Evolutionary conservation across 2,797 vertebrate species (phyloP), one percentile per base, ranked within the genome.

Genomic region (Diceros bicornis): DNA sequence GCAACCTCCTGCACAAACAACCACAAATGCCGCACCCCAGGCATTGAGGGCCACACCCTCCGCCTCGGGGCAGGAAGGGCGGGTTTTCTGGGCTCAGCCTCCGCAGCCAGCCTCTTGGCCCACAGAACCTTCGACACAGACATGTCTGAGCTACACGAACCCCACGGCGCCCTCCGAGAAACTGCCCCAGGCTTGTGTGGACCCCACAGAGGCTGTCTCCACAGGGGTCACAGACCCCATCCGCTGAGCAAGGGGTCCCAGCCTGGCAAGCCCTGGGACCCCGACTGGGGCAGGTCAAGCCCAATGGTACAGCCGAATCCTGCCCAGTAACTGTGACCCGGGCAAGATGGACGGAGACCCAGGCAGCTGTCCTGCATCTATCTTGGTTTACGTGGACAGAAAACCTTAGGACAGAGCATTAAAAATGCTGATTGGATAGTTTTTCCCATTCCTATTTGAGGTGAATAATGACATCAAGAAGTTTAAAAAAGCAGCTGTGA

Each of bases 1-100:
- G 32, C n/a, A 57, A 52, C 20, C 55, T n/a, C 41, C 66, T 37
- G 61, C 47, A 87, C 55, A 98, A 98, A 98, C 96, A 98, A 95
- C 75, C 2, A 92, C 88, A 98, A 74, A 93, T 17, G 44, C 89
- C 77, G 94, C 96, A 18, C 32, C 88, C n/a, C 50, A 34, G 12
- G 21, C 61, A 4, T 5, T 41, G 78, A 59, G 79, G 44, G 68
- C 90, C 79, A 83, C 90, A 62, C 68, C 90, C 59, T 29, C 20
- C 57, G 5, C 57, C n/a, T 50, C 41, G 1, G 97, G 91, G 25
- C 2, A 86, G 90, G 92, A n/a, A 61, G 97, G 94, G 98, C 8
- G 9, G 75, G 96, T 89, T 78, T 96, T 96, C n/a, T 89, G 96
- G 97, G 98, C 68, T 7, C 92, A 44, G 91, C 95, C 41, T 41